Percentiles rank a stretch among this genome's conserved stretches.
Conservation (phyloP, 2,797 vertebrate species). For the Sciurus vulgaris region DNA sequence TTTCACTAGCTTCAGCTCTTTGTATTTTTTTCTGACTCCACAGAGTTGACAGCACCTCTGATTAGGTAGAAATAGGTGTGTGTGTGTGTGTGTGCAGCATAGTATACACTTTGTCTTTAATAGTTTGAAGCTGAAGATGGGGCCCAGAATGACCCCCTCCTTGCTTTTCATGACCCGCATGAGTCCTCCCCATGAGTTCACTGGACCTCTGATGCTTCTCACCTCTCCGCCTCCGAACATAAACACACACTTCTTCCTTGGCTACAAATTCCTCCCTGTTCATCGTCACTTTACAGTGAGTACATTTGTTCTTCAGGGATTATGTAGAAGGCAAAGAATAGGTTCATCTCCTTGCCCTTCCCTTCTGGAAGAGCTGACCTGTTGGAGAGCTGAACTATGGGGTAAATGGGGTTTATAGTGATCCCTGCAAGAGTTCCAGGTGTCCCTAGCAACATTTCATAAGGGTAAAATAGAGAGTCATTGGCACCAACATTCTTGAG, state of each 20-base stretch:
- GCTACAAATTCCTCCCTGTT: slow-evolving; percentile 69
- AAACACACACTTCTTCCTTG: slow-evolving; percentile 40
- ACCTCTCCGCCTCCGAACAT: slow-evolving; percentile 42
- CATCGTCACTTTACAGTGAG: slow-evolving; percentile 72
- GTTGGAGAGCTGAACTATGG: neutral
- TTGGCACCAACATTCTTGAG: slow-evolving; percentile 9
- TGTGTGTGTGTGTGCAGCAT: neutral
- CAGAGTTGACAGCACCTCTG: slow-evolving; percentile 10
- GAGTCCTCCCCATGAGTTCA: neutral
- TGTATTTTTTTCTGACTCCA: slow-evolving; percentile 10
- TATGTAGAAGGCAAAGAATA: slow-evolving; percentile 54
- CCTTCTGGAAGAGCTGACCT: neutral
- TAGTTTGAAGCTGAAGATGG: neutral
- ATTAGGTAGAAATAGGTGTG: slow-evolving; percentile 6
- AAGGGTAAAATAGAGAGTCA: neutral
- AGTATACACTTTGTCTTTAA: neutral
- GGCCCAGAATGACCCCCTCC: neutral
- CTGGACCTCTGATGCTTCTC: slow-evolving; percentile 1
- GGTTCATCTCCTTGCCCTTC: slow-evolving; percentile 24
- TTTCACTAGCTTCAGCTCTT: slow-evolving; percentile 33
- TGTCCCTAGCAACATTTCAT: neutral
- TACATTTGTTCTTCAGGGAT: slow-evolving; percentile 71
- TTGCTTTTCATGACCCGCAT: neutral
- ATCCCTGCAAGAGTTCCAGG: neutral
- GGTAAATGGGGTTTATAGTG: neutral